Evolutionary conservation across 2,888 invertebrate species (phyloP), one percentile per base, ranked within the genome.

Genomic region (Atrina japonica): DNA sequence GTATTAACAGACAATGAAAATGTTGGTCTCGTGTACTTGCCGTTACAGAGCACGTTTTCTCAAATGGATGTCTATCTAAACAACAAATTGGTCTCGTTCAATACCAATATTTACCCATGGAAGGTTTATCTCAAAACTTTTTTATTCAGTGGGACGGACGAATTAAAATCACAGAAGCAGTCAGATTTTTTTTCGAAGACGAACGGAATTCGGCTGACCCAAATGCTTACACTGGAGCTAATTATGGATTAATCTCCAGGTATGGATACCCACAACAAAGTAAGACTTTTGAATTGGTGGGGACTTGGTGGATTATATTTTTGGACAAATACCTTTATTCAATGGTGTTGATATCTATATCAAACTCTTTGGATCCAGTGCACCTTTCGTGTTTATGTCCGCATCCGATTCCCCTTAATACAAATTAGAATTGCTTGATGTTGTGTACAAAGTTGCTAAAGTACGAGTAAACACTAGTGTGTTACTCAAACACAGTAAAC

Each of bases 231-330:
- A 53, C 18, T n/a, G 64, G 64, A 1, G 52, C 25, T 7, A 66
- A 66, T 40, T 55, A 43, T 29, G 56, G 66, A 0, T 40, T 68
- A 21, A 53, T 61, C n/a, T 21, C 45, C 16, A 45, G 65, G 35
- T 64, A 64, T 18, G 55, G 52, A n/a, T 70, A 56, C 14, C 50
- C 64, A 61, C n/a, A n/a, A n/a, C n/a, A n/a, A n/a, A n/a, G n/a
- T n/a, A n/a, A n/a, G n/a, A n/a, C n/a, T n/a, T n/a, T 56, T 55
- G 55, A n/a, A 7, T 69, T 11, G 56, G 43, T 21, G 69, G 56
- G 5, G 27, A 25, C 1, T 45, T 59, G 1, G 27, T 43, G 25
- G 59, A 63, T 11, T 50, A 63, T 63, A 21, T 63, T 16, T 63
- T 63, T 43, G 27, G 18, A 11, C 52, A 52, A 29, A 63, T 52